Percentiles rank a stretch among this genome's conserved stretches.
phyloP scores from a whole-genome alignment of 2,797 vertebrate species.

The Siniperca undulata region DNA sequence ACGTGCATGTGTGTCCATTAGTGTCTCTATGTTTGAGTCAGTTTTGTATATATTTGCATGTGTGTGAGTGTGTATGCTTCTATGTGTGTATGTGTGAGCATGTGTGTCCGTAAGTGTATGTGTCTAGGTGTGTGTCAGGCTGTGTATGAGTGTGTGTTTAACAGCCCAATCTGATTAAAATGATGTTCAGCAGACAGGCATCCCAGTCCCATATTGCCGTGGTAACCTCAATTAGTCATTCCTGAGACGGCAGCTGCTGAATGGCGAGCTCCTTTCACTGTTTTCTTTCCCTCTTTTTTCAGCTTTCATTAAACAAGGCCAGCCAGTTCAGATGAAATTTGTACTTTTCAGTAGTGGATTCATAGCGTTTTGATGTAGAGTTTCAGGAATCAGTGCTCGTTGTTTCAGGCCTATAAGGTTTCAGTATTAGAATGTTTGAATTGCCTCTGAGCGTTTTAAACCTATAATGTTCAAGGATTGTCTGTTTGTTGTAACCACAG shows the following conservation, averaged over 20 bases:
- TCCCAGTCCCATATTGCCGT: constrained; percentile 71
- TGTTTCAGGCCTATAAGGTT: constrained; percentile 61
- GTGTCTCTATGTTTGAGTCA: neutral
- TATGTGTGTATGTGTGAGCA: neutral
- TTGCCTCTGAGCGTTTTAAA: constrained; percentile 53
- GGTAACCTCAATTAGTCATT: constrained; percentile 80
- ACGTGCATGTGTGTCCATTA: neutral
- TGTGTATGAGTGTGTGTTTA: constrained; percentile 43
- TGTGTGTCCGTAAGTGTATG: constrained; percentile 1
- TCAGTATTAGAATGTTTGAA: constrained; percentile 46
- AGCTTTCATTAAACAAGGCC: constrained; percentile 55
- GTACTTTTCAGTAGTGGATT: constrained; percentile 45
- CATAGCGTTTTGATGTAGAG: constrained; percentile 31
- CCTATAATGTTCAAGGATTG: constrained; percentile 45
- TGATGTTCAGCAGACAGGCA: constrained; percentile 76
- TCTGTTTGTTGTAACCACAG: constrained; percentile 47
- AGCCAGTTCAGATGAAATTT: constrained; percentile 54
- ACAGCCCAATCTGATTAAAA: constrained; percentile 71
- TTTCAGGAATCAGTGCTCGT: constrained; percentile 36
- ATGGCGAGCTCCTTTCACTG: constrained; percentile 60
- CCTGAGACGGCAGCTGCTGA: constrained; percentile 73
- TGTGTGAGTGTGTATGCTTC: neutral
- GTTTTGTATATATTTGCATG: constrained; percentile 4
- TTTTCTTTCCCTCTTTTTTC: constrained; percentile 51
- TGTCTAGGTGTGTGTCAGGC: neutral